Conservation (phyloP, 1,140 invertebrate species). For the Cylas formicarius region DNA sequence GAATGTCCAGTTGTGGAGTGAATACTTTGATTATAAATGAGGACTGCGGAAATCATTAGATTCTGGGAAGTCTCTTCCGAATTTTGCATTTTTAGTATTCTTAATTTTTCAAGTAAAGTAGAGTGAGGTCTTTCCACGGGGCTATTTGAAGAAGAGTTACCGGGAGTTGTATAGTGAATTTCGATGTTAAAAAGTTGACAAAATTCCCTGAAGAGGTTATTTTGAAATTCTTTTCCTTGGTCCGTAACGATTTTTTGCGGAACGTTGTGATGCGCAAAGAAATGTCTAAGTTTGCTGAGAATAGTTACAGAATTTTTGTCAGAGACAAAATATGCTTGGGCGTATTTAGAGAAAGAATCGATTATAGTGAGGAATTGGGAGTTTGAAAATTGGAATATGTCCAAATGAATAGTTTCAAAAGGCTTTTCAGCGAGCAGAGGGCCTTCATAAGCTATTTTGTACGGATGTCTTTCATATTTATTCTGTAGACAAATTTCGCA, state of each 20-base stretch:
- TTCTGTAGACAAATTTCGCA: slow-evolving; percentile 19
- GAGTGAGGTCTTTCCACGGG: slow-evolving; percentile 27
- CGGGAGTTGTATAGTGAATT: slow-evolving; percentile 17
- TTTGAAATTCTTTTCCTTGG: slow-evolving; percentile 26
- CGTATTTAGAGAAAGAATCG: slow-evolving; percentile 26
- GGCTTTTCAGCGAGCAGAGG: slow-evolving; percentile 26
- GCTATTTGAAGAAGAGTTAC: slow-evolving; percentile 19
- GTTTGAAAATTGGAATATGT: slow-evolving; percentile 25
- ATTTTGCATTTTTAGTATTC: slow-evolving; percentile 13
- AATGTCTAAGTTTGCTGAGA: slow-evolving; percentile 7
- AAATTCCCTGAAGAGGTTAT: slow-evolving; percentile 26
- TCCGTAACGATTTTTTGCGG: slow-evolving; percentile 22
- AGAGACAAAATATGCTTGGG: slow-evolving; percentile 19
- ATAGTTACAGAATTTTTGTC: slow-evolving; percentile 3
- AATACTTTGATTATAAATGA: slow-evolving; percentile 25
- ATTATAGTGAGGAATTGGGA: slow-evolving; percentile 28
- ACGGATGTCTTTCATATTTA: slow-evolving; percentile 1
- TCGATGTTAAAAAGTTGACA: slow-evolving; percentile 22
- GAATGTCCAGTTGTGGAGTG: slow-evolving; percentile 18
- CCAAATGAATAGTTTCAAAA: slow-evolving; percentile 30
- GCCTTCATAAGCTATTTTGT: slow-evolving; percentile 5
- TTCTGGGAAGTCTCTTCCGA: slow-evolving; percentile 6
- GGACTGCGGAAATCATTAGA: slow-evolving; percentile 21
- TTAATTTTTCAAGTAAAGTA: slow-evolving; percentile 22
- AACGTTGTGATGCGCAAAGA: slow-evolving; percentile 7